A percentile compares a stretch with the other conserved stretches of the same genome.
Conservation (phyloP, 1,140 invertebrate genomes). For the Papilio polyxenes region DNA sequence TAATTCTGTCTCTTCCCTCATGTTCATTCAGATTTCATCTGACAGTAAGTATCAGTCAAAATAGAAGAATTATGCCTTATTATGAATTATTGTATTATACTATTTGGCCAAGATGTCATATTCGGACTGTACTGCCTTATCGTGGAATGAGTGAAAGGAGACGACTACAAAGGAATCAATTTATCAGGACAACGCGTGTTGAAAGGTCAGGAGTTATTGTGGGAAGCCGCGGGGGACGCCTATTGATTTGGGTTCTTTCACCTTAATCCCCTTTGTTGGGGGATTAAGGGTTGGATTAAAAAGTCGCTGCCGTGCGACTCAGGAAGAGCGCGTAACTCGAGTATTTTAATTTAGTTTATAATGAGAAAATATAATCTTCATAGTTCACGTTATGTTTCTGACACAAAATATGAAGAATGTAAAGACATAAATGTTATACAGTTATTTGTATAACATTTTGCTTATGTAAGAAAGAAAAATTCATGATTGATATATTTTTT, state of each 20-base stretch:
- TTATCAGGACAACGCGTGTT: conserved; percentile 52
- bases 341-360: conserved; percentile 16
- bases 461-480: too few species aligned
- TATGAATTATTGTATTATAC: too few species aligned
- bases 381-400: background rate
- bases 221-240: conserved; percentile 39
- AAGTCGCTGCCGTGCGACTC: conserved; percentile 2
- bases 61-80: background rate
- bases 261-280: conserved; percentile 39
- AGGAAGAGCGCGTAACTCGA: conserved; percentile 9
- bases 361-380: background rate
- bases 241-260: conserved; percentile 53
- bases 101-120: conserved; percentile 14
- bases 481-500: too few species aligned
- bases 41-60: background rate
- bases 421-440: too few species aligned
- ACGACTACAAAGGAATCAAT: conserved; percentile 57
- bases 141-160: conserved; percentile 43
- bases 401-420: too few species aligned
- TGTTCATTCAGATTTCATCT: too few species aligned
- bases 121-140: conserved; percentile 16
- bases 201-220: conserved; percentile 51
- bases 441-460: too few species aligned
- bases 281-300: conserved; percentile 29
- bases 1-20: too few species aligned